These are phyloP conservation scores for Sylvietta virens DNA, from an alignment of 2,113 vertebrate genomes.

Conservation along the genomic window DNA sequence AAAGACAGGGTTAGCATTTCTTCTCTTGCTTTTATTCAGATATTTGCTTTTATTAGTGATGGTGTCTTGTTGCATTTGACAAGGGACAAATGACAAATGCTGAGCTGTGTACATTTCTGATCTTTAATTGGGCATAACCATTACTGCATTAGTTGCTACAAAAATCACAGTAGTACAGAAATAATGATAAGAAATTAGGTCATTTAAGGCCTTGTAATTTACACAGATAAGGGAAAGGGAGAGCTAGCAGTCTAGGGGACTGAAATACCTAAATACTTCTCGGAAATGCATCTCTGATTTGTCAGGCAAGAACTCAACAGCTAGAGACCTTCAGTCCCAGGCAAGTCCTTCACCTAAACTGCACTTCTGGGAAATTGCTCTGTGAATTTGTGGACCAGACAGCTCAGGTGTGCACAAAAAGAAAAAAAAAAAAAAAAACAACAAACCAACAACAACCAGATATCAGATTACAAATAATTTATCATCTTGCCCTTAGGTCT, in stretches of 20 bases:
- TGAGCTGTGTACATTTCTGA: background rate
- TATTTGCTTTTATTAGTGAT: background rate
- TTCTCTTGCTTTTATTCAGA: background rate
- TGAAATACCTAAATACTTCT: background rate
- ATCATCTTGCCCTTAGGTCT: background rate
- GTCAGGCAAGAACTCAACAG: background rate
- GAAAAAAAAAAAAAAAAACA: background rate
- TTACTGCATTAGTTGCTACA: background rate
- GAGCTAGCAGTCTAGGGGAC: background rate
- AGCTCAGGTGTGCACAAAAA: background rate
- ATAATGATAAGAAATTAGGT: background rate
- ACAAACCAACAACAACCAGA: background rate
- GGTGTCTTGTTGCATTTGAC: background rate
- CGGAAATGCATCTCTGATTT: background rate
- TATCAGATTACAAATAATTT: background rate
- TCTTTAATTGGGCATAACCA: background rate
- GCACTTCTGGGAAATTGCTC: background rate
- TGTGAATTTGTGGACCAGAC: background rate
- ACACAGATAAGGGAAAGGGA: background rate
- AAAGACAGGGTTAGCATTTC: background rate
- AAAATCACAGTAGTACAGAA: background rate
- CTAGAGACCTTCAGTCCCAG: background rate
- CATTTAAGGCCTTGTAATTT: background rate
- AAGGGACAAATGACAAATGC: background rate
- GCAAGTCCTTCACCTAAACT: background rate